Base-by-base conservation (phyloP, 2,113 vertebrate species). In the Circaetus cinerascens region DNA sequence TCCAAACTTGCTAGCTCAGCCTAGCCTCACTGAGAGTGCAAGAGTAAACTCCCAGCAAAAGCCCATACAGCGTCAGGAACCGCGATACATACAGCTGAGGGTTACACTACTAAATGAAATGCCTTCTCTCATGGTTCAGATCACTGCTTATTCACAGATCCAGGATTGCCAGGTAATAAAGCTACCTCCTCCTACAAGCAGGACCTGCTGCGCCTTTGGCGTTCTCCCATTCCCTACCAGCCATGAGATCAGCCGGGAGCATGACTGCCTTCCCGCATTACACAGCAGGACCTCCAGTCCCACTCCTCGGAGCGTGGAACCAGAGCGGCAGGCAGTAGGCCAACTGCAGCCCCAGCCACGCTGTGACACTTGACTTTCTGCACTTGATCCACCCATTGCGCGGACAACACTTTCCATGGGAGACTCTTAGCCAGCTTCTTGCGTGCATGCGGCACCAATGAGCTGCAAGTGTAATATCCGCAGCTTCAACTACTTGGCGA, bases 371-470 rank as follows among this genome's bases (percentile, higher is more conserved):
- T 48, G 22, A 16, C 55, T 69, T 62, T 30, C 43, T 34, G 45
- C 34, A 7, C 50, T 40, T 1, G 1, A 27, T 25, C n/a, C 69
- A 53, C 12, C 26, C 7, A 7, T 27, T 40, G 30, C 71, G 21
- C 0, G 22, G 51, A 25, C 51, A 50, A 4, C 51, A 11, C 26
- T 72, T 73, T 16, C 22, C 36, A 1, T 1, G 15, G 5, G 15
- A 86, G 13, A 50, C 63, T 46, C 1, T 19, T 15, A 48, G 41
- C 20, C 43, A 41, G 34, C 46, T 38, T 55, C 53, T 51, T 43
- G 78, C 1, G 1, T 29, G 22, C 34, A 14, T 25, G 16, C 19
- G 23, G 11, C 0, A 0, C n/a, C 30, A 23, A 9, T 15, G 59
- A 34, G 67, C 53, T 29, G 46, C 78, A 91, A 75, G n/a, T 45